Evolutionary conservation across 2,113 vertebrate genomes (phyloP), one percentile per base, ranked within the genome.

Genomic region (Ictalurus punctatus): DNA sequence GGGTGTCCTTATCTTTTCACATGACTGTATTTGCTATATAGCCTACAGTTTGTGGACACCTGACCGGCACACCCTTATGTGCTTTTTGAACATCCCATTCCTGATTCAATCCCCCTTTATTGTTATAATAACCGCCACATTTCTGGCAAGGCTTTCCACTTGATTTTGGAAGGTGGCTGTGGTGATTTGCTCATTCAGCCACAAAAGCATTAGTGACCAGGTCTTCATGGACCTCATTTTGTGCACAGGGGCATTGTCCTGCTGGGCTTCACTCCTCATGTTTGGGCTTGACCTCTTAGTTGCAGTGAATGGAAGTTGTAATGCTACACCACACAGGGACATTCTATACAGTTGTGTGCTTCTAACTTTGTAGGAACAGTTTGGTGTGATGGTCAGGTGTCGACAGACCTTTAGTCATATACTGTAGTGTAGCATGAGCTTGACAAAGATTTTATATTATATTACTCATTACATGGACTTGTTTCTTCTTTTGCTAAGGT

Each of bases 401-500:
- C 27, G 27, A 56, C 14, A 19, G 14, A 80, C 78, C 48, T 56
- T 56, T 30, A 19, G n/a, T 44, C 25, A n/a, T n/a, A 5, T 52
- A 52, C 44, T 52, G 48, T 52, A 52, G 48, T 52, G 76, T 52
- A 52, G 12, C 44, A 16, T 79, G 6, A 81, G 10, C 0, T 25
- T 81, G 34, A 73, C 12, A 9, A 8, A 80, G 54, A 58, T 79
- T 27, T 21, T 40, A 73, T 87, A 30, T 34, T 58, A 3, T 27
- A 69, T n/a, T 58, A 16, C 3, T 44, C 82, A 10, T 14, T 34
- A 0, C 7, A 14, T 89, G 27, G 10, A 54, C 25, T 48, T 78
- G 40, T 30, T 56, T 34, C 30, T 40, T 85, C 30, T 40, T 59
- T 21, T 58, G 34, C 0, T 1, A 87, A 96, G 96, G 96, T 0